phyloP scores from a whole-genome alignment of 1,140 invertebrate genomes.

The Ceratina calcarata region DNA sequence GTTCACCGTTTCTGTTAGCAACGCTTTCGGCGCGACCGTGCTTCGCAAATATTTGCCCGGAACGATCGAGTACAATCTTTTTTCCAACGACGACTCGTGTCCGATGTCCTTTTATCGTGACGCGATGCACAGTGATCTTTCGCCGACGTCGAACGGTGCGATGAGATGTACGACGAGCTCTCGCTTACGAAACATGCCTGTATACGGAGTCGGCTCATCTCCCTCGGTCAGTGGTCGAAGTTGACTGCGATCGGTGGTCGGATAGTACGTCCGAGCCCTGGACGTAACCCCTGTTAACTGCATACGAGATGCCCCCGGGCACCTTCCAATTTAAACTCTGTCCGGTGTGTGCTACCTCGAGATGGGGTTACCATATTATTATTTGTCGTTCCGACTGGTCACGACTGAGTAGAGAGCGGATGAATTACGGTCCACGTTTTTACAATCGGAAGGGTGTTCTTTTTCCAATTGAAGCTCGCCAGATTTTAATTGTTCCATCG shows the following conservation, averaged over 20 bases:
- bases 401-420: slow-evolving; percentile 2
- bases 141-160: no score
- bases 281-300: slow-evolving; percentile 44
- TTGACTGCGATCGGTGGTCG: slow-evolving; percentile 45
- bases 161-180: no score
- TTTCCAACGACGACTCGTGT: no score
- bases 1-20: neutral
- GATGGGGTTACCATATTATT: slow-evolving; percentile 48
- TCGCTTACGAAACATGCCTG: slow-evolving; percentile 24
- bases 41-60: no score
- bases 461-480: neutral
- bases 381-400: slow-evolving; percentile 31
- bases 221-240: slow-evolving; percentile 17
- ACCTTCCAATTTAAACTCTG: slow-evolving; percentile 55
- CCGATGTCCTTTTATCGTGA: neutral
- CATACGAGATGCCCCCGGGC: slow-evolving; percentile 49
- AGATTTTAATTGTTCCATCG: no score
- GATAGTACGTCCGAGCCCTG: slow-evolving; percentile 39
- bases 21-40: no score
- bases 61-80: neutral
- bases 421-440: neutral
- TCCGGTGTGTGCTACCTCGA: slow-evolving; percentile 19
- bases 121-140: neutral
- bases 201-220: no score
- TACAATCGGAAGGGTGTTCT: no score